Conservation (phyloP, 1,140 invertebrate species). For the Trialeurodes vaporariorum region DNA sequence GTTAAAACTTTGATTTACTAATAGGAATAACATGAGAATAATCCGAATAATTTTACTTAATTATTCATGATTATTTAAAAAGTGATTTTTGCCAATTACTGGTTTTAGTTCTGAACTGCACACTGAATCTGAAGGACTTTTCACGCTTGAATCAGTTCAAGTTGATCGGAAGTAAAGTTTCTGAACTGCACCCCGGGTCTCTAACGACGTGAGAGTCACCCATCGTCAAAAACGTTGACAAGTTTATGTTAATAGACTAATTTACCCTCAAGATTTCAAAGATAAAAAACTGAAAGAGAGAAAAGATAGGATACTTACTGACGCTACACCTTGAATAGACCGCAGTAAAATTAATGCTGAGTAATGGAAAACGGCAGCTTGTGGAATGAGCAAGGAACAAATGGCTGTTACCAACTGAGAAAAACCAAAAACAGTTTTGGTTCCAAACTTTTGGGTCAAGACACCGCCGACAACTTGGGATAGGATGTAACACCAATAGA, state of each 20-base stretch:
- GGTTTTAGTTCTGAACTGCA: too few relatives aligned
- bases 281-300: neutral
- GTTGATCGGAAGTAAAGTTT: neutral
- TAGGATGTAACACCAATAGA: slow-evolving; percentile 60
- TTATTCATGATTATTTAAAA: too few relatives aligned
- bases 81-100: too few relatives aligned
- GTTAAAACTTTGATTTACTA: too few relatives aligned
- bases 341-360: slow-evolving; percentile 45
- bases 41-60: too few relatives aligned
- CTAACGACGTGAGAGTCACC: too few relatives aligned
- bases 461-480: slow-evolving; percentile 57
- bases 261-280: too few relatives aligned
- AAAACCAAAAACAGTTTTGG: slow-evolving; percentile 61
- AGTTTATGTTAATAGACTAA: too few relatives aligned
- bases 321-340: slow-evolving; percentile 54
- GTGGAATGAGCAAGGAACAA: slow-evolving; percentile 52
- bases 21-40: too few relatives aligned
- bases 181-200: too few relatives aligned
- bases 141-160: neutral
- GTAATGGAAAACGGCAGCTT: slow-evolving; percentile 47
- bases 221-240: too few relatives aligned
- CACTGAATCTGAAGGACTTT: too few relatives aligned
- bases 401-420: slow-evolving; percentile 54
- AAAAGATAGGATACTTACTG: slow-evolving; percentile 36
- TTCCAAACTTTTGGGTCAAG: slow-evolving; percentile 66